Base-by-base conservation (phyloP, 2,888 invertebrate species). In the Gortyna flavago region DNA sequence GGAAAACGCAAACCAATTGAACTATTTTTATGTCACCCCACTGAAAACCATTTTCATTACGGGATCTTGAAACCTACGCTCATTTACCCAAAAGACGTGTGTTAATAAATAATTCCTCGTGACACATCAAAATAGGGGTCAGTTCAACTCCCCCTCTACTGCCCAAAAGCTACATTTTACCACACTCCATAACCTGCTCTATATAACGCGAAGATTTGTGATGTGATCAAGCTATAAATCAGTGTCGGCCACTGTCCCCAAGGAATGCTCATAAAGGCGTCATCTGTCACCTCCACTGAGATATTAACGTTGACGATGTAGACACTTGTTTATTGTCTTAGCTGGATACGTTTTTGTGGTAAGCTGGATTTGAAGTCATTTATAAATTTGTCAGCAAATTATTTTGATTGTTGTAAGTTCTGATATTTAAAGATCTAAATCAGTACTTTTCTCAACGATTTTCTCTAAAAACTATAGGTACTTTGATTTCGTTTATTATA, bases 241-340 rank as follows among this genome's bases (percentile, higher is more conserved):
- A 89, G 88, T 85, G 88, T 85, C 89, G 59, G 76, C 62, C 69
- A 69, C 38, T 83, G 84, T 84, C 88, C 88, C 83, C 71, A 73
- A 88, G 89, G 89, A 89, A 89, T 89, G 89, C 85, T 89, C 89
- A 89, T 89, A 89, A 89, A 89, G 88, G 87, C 79, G 68, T 83
- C 89, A 88, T 88, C 89, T 80, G 87, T 89, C 88, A 86, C 83
- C 76, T 75, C 73, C 75, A 62, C 80, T 81, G 81, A 87, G 86
- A 86, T 86, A 88, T 85, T 88, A 87, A 80, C 86, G 79, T 80
- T 83, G 84, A 85, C 81, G 77, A 77, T 74, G 62, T 75, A 77
- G 66, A 83, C 75, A 69, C 83, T 84, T 82, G 72, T 85, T 77
- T 75, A 84, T 85, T 82, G 72, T 77, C 82, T 68, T 69, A 32